Base-by-base conservation (phyloP, 1,140 invertebrate genomes). In the Eulimnadia texana region DNA sequence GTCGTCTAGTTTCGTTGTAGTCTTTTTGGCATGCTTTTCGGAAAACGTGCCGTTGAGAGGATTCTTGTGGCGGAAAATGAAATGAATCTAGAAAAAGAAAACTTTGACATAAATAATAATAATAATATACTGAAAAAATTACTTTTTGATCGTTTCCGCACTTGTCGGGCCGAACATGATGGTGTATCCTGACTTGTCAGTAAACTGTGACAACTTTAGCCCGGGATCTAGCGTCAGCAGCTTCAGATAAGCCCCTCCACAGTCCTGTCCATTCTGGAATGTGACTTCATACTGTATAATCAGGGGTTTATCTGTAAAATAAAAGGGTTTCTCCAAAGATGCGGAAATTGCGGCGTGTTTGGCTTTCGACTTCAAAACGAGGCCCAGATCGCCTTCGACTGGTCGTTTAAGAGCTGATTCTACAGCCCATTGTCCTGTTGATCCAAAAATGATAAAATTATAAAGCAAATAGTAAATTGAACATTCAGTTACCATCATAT, bases 131-230 rank as follows among this genome's bases (percentile, higher is more conserved):
- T n/a, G n/a, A n/a, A n/a, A n/a, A n/a, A n/a, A 42, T 25, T 71
- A 85, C 82, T 75, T 98, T 97, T 67, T 88, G 82, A 73, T 95
- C 90, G 69, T 86, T 90, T 60, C 95, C 95, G 78, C 96, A 99
- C 74, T 98, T 99, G 76, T 99, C 96, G 10, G 96, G 96, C 95
- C 96, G 78, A 99, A 99, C 96, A 99, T 99, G 68, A 98, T 93
- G 1, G 90, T 90, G 73, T 97, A 98, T 0, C 93, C 88, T 10
- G 94, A 94, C 76, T 96, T 94, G 75, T 99, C 93, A 72, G 92
- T 82, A 72, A 98, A 95, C 64, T 84, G 77, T 60, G 80, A 84
- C 24, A 97, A 77, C 72, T 93, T 83, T 20, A 81, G 72, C 49
- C 82, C 80, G 50, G 82, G 78, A 19, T 63, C 60, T 2, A 80